phyloP scores from a whole-genome alignment of 2,113 vertebrate genomes.

The Serinus canaria region DNA sequence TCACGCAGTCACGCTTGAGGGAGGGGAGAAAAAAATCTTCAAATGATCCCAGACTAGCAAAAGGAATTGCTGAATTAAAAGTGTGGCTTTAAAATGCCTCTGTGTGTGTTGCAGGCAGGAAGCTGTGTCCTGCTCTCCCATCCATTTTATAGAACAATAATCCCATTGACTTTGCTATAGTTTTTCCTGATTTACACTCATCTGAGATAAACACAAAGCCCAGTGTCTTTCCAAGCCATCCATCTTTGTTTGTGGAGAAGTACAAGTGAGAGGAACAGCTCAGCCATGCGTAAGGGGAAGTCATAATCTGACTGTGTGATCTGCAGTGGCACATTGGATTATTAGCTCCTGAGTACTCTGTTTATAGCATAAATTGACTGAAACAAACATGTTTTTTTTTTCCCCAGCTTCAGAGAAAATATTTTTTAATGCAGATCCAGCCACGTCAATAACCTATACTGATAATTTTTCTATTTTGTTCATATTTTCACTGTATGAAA shows the following conservation, averaged over 20 bases:
- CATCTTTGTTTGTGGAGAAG: slow-evolving; percentile 22
- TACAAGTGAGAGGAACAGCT: background rate
- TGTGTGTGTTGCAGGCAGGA: background rate
- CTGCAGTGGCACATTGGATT: background rate
- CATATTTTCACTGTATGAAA: background rate
- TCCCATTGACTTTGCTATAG: background rate
- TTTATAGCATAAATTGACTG: background rate
- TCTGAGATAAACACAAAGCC: background rate
- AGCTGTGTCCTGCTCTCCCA: background rate
- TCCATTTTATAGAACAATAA: background rate
- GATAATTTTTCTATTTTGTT: background rate
- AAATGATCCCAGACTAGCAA: background rate
- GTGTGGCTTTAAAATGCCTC: background rate
- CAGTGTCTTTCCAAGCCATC: slow-evolving; percentile 24
- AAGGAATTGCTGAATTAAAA: background rate
- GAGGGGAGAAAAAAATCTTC: background rate
- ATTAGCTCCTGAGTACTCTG: background rate
- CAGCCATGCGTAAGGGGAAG: background rate
- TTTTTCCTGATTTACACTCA: background rate
- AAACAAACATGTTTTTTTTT: background rate
- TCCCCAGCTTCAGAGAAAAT: background rate
- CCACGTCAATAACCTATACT: background rate
- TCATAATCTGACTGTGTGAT: background rate
- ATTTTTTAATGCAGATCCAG: background rate
- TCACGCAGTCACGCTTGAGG: background rate